Conservation (phyloP, 2,888 invertebrate species). For the Synanthedon andrenaeformis region DNA sequence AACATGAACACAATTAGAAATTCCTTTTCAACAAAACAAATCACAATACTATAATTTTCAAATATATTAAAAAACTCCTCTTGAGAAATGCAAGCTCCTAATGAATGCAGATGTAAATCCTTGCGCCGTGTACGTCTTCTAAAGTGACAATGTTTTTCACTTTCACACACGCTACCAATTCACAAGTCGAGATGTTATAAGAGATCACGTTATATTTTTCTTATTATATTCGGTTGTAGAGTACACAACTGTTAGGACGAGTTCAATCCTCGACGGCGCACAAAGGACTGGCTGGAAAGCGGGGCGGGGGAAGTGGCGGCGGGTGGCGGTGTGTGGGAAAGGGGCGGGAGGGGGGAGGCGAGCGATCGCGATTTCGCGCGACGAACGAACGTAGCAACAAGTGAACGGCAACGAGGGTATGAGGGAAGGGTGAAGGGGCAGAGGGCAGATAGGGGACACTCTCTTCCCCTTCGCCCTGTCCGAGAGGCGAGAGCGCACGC, state of each 20-base stretch:
- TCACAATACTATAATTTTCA: neutral
- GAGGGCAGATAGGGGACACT: constrained; percentile 29
- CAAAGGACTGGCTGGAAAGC: constrained; percentile 64
- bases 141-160: neutral
- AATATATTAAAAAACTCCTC: neutral
- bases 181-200: constrained; percentile 13
- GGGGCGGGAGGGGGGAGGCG: constrained; percentile 35
- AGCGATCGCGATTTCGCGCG: constrained; percentile 45
- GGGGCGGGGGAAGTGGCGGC: constrained; percentile 55
- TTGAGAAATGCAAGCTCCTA: neutral
- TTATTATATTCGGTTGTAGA: constrained; percentile 26
- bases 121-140: neutral
- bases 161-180: neutral
- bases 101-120: neutral
- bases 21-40: neutral
- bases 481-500: constrained; percentile 34
- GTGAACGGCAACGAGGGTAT: constrained; percentile 57
- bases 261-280: constrained; percentile 52
- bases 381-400: constrained; percentile 53
- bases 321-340: constrained; percentile 12
- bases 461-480: constrained; percentile 38
- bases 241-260: constrained; percentile 25
- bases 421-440: constrained; percentile 24
- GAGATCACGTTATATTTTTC: constrained; percentile 38
- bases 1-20: neutral